Evolutionary conservation across 2,113 vertebrate genomes (phyloP).

Genomic region (Oostethus manadensis): DNA sequence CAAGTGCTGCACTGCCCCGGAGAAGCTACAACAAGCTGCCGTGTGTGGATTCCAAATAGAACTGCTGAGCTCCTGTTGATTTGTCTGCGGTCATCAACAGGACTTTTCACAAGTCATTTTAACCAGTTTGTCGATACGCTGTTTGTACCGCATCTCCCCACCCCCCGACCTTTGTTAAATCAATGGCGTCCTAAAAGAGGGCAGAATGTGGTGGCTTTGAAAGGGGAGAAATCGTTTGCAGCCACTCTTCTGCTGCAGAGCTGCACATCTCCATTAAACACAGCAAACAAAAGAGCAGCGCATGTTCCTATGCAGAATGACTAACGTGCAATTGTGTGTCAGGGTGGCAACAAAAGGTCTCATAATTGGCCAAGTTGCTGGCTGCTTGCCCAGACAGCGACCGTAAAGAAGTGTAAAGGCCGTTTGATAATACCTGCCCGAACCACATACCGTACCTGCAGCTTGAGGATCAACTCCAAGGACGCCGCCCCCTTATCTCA

Average conservation of each 20-base stretch:
- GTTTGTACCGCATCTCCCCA: constrained; percentile 13
- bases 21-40: background rate
- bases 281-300: background rate
- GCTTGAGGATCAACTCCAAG: constrained; percentile 37
- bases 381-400: constrained; percentile 25
- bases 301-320: constrained; percentile 7
- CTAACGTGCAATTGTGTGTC: constrained; percentile 3
- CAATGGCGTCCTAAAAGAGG: constrained; percentile 29
- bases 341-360: constrained; percentile 8
- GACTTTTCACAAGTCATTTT: constrained; percentile 37
- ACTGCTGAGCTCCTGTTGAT: constrained; percentile 21
- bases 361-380: constrained; percentile 29
- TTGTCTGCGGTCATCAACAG: constrained; percentile 18
- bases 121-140: constrained; percentile 40
- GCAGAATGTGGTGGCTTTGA: constrained; percentile 25
- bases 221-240: constrained; percentile 1
- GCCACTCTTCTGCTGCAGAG: constrained; percentile 8
- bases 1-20: constrained; percentile 3
- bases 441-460: constrained; percentile 36
- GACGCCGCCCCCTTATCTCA: constrained; percentile 34
- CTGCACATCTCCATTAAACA: background rate
- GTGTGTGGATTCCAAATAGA: constrained; percentile 2
- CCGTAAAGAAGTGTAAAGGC: constrained; percentile 29
- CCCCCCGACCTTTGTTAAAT: constrained; percentile 48
- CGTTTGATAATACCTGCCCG: constrained; percentile 23